Evolutionary conservation across 2,113 vertebrate species (phyloP).

Genomic region (Pelecanoides urinatrix): DNA sequence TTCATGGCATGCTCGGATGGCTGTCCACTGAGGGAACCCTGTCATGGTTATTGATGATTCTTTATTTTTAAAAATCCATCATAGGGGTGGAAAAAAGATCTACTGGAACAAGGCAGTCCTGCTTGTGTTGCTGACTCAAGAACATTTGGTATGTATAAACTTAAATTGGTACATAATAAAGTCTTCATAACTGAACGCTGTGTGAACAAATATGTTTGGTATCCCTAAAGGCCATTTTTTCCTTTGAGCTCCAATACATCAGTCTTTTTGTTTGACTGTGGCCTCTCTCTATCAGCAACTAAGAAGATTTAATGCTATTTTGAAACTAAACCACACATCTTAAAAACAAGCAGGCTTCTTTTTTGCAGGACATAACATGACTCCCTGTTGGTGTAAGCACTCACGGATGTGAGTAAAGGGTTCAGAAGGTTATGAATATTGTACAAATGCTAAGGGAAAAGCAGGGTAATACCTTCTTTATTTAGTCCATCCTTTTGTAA

Average conservation of each 20-base stretch:
- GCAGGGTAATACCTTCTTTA: neutral
- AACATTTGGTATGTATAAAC: constrained; percentile 19
- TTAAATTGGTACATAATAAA: constrained; percentile 14
- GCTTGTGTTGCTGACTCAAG: constrained; percentile 15
- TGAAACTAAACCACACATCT: neutral
- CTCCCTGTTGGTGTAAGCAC: neutral
- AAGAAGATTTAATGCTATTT: neutral
- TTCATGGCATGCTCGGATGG: neutral
- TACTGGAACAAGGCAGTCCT: neutral
- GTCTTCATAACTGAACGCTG: neutral
- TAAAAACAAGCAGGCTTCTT: neutral
- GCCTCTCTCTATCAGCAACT: neutral
- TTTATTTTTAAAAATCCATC: neutral
- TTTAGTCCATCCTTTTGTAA: neutral
- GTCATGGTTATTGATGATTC: constrained; percentile 7
- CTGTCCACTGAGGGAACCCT: neutral
- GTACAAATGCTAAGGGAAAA: neutral
- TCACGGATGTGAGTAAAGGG: neutral
- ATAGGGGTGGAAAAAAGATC: neutral
- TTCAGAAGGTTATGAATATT: neutral
- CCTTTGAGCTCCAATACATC: neutral
- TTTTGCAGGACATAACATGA: neutral
- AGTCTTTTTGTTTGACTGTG: neutral
- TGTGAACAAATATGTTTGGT: neutral
- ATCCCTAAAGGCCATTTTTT: neutral